Evolutionary conservation across 2,113 vertebrate genomes (phyloP).

Genomic region (Phaetusa simplex): DNA sequence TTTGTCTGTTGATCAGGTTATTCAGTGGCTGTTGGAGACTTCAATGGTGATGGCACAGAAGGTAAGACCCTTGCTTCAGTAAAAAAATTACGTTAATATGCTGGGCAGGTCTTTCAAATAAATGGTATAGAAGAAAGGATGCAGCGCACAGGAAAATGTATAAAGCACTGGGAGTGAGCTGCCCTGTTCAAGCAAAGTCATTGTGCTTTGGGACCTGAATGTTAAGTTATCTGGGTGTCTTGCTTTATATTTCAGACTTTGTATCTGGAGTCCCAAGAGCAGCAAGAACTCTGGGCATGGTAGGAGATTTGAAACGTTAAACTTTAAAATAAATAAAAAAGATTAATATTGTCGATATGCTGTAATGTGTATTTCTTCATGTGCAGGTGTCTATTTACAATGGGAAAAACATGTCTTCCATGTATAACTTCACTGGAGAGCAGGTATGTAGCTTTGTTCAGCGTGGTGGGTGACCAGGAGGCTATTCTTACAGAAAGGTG

Average conservation of each 20-base stretch:
- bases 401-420: conserved; percentile 88
- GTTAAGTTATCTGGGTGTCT: neutral
- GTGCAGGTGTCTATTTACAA: conserved; percentile 93
- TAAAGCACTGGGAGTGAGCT: neutral
- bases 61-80: conserved; percentile 73
- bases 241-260: conserved; percentile 81
- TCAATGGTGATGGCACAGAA: conserved; percentile 86
- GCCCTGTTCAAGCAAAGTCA: neutral
- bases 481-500: neutral
- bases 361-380: neutral
- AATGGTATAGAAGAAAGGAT: neutral
- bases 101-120: neutral
- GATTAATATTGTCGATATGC: neutral
- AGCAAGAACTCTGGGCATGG: conserved; percentile 92
- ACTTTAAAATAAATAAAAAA: neutral
- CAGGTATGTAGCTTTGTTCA: conserved; percentile 78
- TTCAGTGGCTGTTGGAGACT: conserved; percentile 92
- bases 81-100: neutral
- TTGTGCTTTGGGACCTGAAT: neutral
- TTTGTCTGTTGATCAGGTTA: conserved; percentile 80
- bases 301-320: conserved; percentile 66
- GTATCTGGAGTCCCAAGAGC: conserved; percentile 95
- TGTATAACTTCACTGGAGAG: conserved; percentile 92
- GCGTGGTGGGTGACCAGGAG: neutral
- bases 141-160: neutral